Conservation (phyloP, 2,113 vertebrate genomes). For the Psephotus haematonotus region DNA sequence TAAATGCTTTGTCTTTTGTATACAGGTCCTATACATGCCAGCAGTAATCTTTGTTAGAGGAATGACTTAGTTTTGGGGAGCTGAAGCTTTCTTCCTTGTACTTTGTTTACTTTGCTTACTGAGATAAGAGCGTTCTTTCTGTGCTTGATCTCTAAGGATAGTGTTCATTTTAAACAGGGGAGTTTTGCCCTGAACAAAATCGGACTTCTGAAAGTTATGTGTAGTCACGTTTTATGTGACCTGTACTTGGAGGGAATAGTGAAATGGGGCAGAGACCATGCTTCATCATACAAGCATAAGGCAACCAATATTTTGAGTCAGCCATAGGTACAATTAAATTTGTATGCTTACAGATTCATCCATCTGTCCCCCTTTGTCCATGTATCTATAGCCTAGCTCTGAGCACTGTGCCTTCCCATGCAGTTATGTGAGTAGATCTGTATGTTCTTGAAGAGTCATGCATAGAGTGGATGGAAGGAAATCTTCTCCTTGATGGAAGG, state of each 20-base stretch:
- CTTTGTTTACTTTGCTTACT: neutral
- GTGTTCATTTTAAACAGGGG: constrained; percentile 16
- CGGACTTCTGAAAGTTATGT: neutral
- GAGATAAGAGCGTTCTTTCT: neutral
- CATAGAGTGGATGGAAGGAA: neutral
- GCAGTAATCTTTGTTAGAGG: neutral
- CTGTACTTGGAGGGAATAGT: neutral
- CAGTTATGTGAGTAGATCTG: neutral
- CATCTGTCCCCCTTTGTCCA: rapidly evolving
- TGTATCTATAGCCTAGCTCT: neutral
- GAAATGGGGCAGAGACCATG: neutral
- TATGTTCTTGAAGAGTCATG: rapidly evolving
- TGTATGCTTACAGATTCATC: neutral
- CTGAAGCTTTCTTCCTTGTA: neutral
- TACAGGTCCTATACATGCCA: neutral
- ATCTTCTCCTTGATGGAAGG: neutral
- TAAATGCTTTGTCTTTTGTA: neutral
- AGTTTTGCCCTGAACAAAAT: neutral
- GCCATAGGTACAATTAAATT: neutral
- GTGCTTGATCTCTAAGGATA: neutral
- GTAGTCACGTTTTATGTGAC: neutral
- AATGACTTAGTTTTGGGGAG: neutral
- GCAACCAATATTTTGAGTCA: neutral
- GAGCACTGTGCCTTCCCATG: neutral
- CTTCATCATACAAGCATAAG: neutral